Evolutionary conservation across 2,113 vertebrate genomes (phyloP).

Genomic region (Anolis carolinensis): DNA sequence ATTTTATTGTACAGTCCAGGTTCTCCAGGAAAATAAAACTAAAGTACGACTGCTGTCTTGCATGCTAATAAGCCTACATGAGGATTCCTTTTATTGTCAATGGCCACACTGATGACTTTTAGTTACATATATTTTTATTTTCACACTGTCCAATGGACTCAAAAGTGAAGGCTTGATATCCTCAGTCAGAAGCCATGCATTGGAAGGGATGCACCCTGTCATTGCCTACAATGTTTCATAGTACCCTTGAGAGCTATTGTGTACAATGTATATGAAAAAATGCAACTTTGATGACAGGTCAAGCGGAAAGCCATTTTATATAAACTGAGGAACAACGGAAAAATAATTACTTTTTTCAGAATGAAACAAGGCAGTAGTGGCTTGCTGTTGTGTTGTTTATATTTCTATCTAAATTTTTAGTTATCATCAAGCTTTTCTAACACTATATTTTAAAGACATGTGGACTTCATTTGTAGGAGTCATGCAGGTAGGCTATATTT

Average conservation of each 20-base stretch:
- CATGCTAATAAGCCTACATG: conserved; percentile 63
- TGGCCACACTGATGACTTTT: conserved; percentile 46
- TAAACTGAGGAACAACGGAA: conserved; percentile 49
- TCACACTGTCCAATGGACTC: conserved; percentile 53
- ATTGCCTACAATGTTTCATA: conserved; percentile 24
- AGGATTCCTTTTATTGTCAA: conserved; percentile 56
- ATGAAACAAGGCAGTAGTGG: conserved; percentile 55
- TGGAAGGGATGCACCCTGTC: conserved; percentile 22
- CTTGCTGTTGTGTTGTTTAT: conserved; percentile 34
- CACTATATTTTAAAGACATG: not conserved
- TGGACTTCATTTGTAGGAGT: not conserved
- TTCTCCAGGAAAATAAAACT: conserved; percentile 57
- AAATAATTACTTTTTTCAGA: conserved; percentile 53
- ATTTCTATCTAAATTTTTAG: conserved; percentile 51
- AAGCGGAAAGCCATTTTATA: conserved; percentile 29
- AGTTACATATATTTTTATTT: conserved; percentile 51
- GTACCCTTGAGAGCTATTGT: conserved; percentile 52
- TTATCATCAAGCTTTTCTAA: not conserved
- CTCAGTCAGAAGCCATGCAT: conserved; percentile 10
- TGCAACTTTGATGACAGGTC: conserved; percentile 29
- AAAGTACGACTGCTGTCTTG: conserved; percentile 29
- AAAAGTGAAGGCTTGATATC: conserved; percentile 56
- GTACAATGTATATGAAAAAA: conserved; percentile 1
- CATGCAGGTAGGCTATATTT: no score
- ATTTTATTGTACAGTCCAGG: conserved; percentile 37